phyloP scores from a whole-genome alignment of 2,888 invertebrate species.

The Lamellibrachia columna region DNA sequence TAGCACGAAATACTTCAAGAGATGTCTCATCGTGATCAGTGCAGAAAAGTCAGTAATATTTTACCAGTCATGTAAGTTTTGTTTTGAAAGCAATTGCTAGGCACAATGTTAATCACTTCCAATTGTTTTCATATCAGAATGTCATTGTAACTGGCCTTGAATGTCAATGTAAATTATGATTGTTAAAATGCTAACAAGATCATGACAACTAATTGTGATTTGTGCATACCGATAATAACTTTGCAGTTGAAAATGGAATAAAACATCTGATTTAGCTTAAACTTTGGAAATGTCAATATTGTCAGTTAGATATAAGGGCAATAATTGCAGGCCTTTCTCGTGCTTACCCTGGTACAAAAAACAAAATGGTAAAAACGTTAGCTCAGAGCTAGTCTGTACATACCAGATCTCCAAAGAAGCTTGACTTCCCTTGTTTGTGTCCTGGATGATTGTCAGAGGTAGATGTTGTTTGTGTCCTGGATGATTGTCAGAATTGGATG shows the following conservation, averaged over 20 bases:
- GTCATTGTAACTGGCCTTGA: background rate
- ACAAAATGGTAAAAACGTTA: background rate
- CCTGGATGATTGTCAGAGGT: background rate
- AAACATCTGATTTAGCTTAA: slow-evolving; percentile 12
- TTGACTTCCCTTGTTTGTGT: background rate
- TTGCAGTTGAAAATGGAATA: background rate
- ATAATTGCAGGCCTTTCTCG: background rate
- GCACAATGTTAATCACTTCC: background rate
- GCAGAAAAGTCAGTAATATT: background rate
- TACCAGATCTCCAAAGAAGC: background rate
- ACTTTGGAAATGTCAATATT: background rate
- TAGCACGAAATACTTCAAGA: background rate
- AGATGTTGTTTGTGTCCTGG: background rate
- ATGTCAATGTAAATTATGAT: slow-evolving; percentile 10
- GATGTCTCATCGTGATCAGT: background rate
- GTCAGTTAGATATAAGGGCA: background rate
- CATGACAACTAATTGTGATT: background rate
- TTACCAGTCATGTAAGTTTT: background rate
- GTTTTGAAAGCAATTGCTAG: background rate
- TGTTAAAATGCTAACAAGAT: slow-evolving; percentile 6
- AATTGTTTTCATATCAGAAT: background rate
- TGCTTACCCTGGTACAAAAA: background rate
- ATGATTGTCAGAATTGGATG: background rate
- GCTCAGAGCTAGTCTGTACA: background rate
- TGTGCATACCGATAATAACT: background rate